phyloP scores from a whole-genome alignment of 2,113 vertebrate species.

The Rhodinocichla rosea region DNA sequence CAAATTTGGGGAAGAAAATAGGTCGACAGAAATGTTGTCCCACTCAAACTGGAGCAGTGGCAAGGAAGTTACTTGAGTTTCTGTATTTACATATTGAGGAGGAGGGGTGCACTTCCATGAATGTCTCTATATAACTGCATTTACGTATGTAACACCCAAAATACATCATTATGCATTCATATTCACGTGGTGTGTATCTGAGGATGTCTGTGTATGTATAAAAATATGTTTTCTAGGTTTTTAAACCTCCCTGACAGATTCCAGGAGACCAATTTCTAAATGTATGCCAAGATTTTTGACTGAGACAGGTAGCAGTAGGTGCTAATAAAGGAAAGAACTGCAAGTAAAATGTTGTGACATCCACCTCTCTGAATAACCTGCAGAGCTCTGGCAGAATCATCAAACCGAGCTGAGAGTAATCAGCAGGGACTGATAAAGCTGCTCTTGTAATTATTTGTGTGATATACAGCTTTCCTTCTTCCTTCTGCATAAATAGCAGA shows the following conservation, averaged over 20 bases:
- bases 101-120: not conserved
- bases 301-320: slow-evolving; percentile 58
- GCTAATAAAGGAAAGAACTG: slow-evolving; percentile 56
- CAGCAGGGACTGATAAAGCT: slow-evolving; percentile 63
- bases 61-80: not conserved
- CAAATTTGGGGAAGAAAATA: not conserved
- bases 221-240: slow-evolving; percentile 17
- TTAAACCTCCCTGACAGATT: slow-evolving; percentile 38
- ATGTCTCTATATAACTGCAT: not conserved
- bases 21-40: not conserved
- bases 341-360: slow-evolving; percentile 63
- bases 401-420: slow-evolving; percentile 43
- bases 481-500: slow-evolving; percentile 39
- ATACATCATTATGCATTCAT: not conserved
- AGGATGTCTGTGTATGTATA: not conserved
- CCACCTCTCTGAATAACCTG: slow-evolving; percentile 53
- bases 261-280: slow-evolving; percentile 27
- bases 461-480: slow-evolving; percentile 61
- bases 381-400: slow-evolving; percentile 32
- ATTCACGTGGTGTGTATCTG: not conserved
- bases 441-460: slow-evolving; percentile 61
- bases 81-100: not conserved
- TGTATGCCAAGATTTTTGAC: slow-evolving; percentile 1
- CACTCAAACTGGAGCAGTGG: not conserved
- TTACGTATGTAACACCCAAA: not conserved